Evolutionary conservation across 2,797 vertebrate species (phyloP), one percentile per base, ranked within the genome.

Genomic region (Clamator glandarius): DNA sequence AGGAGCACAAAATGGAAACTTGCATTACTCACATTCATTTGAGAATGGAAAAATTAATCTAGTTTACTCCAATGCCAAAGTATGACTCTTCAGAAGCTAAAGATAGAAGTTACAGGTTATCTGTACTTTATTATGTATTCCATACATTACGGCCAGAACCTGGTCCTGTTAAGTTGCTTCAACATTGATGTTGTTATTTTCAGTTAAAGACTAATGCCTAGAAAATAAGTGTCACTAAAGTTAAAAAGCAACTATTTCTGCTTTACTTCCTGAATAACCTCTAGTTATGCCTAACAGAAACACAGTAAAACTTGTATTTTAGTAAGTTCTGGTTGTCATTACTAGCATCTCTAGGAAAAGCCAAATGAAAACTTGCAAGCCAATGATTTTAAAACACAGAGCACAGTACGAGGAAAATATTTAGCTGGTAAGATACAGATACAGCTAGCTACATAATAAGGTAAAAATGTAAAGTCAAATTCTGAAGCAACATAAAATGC

Each of bases 1-100:
- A 93, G 79, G 87, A 95, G 75, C 41, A 92, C 83, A 94, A 95
- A 94, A 96, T 93, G 64, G 84, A 96, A 96, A 96, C 67, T 85
- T 66, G 92, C 70, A 84, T 50, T 91, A 86, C 80, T 92, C 35
- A 44, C 29, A 63, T 44, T 35, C 35, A 82, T n/a, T 20, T 2
- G 1, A 52, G 80, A 79, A 76, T 3, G 74, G 86, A 95, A 95
- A 93, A 87, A 70, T n/a, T 52, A 41, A 94, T 82, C 55, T 33
- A 12, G 36, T 86, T 84, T 63, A 67, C 24, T 69, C 44, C 33
- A 2, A 11, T 76, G 90, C 81, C 78, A 64, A 83, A 76, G 42
- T 25, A 63, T 62, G 41, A 89, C 54, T 81, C 48, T 62, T 72
- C 76, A 90, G 79, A 88, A 85, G 58, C 48, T 90, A 3, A 75